Evolutionary conservation across 2,888 invertebrate genomes (phyloP), one percentile per base, ranked within the genome.

Genomic region (Ormyrus thymus): DNA sequence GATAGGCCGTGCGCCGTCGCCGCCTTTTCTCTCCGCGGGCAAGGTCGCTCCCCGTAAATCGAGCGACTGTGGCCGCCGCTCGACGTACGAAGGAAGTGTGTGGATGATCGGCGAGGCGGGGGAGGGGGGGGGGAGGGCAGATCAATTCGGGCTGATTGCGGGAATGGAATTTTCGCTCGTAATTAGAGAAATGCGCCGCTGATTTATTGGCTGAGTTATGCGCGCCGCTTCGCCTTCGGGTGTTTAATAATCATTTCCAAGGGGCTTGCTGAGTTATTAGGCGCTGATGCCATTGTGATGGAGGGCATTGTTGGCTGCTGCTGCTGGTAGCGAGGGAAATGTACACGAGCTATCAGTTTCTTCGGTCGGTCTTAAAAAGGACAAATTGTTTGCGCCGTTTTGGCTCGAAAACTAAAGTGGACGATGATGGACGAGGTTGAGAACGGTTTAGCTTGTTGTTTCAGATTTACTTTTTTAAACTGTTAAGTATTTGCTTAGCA

Each of bases 161-260:
- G 45, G 53, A 68, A 68, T 6, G 15, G 48, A 66, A 48, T 5
- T 51, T 59, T n/a, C 48, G 7, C 9, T 29, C 13, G 11, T 71
- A 58, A 71, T 71, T 64, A 7, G 43, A 70, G 70, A 76, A 64
- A 46, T 64, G 51, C 7, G n/a, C 7, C 10, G 13, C 0, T 70
- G 46, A 76, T 76, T 70, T 64, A 70, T 76, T 62, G 11, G n/a
- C 13, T 43, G n/a, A 56, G 62, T 64, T 76, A 51, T 13, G 29
- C 29, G 29, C 29, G 4, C 29, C 29, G 29, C 29, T 29, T 29
- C 29, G 29, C 29, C 29, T 29, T 29, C 29, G 29, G 56, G 8
- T 13, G 61, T 50, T 29, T 29, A 29, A 29, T 29, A 29, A 29
- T 29, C 29, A 29, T 29, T 29, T 29, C 29, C 29, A 43, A 29